These are phyloP conservation scores for Drosophila mimica DNA, from an alignment of 2,888 invertebrate genomes.

Conservation along the genomic window DNA sequence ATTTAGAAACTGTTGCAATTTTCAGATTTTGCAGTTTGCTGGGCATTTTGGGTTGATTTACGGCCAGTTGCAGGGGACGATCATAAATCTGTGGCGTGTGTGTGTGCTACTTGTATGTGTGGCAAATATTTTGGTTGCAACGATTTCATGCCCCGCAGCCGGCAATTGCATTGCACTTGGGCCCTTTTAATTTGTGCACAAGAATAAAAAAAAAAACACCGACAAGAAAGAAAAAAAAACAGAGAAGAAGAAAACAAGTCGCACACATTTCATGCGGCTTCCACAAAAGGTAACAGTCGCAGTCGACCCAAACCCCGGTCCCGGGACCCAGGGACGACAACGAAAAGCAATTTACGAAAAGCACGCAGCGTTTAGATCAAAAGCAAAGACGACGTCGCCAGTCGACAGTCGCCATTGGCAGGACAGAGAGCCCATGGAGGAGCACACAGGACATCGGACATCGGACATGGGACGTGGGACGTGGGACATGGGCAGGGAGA, in stretches of 20 bases:
- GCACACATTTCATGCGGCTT: slow-evolving; percentile 83
- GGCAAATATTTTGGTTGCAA: slow-evolving; percentile 77
- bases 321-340: slow-evolving; percentile 57
- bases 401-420: slow-evolving; percentile 66
- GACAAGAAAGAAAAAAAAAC: slow-evolving; percentile 18
- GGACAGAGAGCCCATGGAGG: slow-evolving; percentile 19
- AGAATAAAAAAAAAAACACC: slow-evolving; percentile 32
- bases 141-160: slow-evolving; percentile 72
- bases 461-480: neutral
- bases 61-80: slow-evolving; percentile 37
- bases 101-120: slow-evolving; percentile 37
- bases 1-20: slow-evolving; percentile 60
- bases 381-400: slow-evolving; percentile 70
- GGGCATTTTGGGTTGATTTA: slow-evolving; percentile 63
- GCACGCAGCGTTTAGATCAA: slow-evolving; percentile 81
- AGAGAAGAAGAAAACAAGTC: slow-evolving; percentile 64
- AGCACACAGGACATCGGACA: slow-evolving; percentile 3
- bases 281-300: slow-evolving; percentile 70
- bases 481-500: neutral
- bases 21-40: slow-evolving; percentile 40
- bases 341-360: slow-evolving; percentile 81
- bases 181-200: slow-evolving; percentile 43
- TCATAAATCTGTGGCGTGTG: slow-evolving; percentile 58
- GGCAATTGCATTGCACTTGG: slow-evolving; percentile 70
- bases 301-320: slow-evolving; percentile 19